Evolutionary conservation across 2,888 invertebrate species (phyloP).

Genomic region (Nemotelus pantherinus): DNA sequence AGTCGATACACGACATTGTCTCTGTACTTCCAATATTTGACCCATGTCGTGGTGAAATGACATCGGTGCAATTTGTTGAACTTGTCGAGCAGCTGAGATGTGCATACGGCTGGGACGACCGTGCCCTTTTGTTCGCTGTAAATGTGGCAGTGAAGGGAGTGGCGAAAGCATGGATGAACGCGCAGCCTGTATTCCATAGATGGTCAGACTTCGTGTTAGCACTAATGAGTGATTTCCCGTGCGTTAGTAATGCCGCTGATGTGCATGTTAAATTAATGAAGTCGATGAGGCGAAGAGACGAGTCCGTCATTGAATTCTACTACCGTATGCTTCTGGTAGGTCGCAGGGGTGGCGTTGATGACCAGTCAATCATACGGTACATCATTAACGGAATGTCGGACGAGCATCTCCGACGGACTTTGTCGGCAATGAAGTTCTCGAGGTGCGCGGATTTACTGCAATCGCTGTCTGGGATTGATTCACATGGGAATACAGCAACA

Average conservation of each 20-base stretch:
- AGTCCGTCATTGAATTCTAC: background rate
- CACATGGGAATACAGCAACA: background rate
- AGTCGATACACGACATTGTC: background rate
- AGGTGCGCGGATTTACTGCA: background rate
- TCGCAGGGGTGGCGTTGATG: background rate
- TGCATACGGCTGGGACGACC: background rate
- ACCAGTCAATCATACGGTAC: slow-evolving; percentile 2
- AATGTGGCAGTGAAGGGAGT: background rate
- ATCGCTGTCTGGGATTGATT: slow-evolving; percentile 5
- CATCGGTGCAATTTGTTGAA: background rate
- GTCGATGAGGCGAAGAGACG: background rate
- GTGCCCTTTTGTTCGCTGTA: background rate
- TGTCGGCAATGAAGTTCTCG: no score
- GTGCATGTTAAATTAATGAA: background rate
- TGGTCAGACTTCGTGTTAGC: background rate
- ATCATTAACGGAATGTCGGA: slow-evolving; percentile 12
- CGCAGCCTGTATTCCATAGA: background rate
- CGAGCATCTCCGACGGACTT: background rate
- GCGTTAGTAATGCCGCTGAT: background rate
- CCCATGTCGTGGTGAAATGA: slow-evolving; percentile 9
- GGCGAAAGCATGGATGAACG: background rate
- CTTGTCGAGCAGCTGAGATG: background rate
- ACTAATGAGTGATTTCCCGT: background rate
- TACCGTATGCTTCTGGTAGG: slow-evolving; percentile 5
- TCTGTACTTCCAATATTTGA: slow-evolving; percentile 1